Evolutionary conservation across 2,113 vertebrate genomes (phyloP).

Genomic region (Campylorhamphus procurvoides): DNA sequence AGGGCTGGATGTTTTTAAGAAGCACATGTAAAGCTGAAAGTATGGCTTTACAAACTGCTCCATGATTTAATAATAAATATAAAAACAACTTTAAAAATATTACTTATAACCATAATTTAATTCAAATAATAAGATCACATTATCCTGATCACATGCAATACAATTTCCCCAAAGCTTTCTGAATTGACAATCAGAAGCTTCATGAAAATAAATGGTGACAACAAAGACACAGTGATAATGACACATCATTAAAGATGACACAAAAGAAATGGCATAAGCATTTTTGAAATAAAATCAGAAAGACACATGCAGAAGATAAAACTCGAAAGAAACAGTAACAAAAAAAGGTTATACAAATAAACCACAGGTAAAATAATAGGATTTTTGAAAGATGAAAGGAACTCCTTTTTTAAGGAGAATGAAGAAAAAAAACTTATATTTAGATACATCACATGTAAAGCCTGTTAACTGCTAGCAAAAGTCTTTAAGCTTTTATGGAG

Average conservation of each 20-base stretch:
- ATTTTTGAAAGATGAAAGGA: not conserved
- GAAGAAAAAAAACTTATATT: not conserved
- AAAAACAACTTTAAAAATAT: not conserved
- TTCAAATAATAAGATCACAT: fast-evolving
- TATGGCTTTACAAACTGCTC: not conserved
- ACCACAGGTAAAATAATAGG: not conserved
- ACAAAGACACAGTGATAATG: not conserved
- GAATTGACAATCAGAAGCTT: not conserved
- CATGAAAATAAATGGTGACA: not conserved
- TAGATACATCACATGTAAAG: not conserved
- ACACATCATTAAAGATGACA: not conserved
- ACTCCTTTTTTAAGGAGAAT: not conserved
- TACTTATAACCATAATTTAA: not conserved
- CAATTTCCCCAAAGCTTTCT: not conserved
- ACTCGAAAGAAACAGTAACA: not conserved
- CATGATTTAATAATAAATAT: not conserved
- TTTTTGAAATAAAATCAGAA: not conserved
- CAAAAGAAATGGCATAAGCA: not conserved
- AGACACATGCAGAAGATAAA: not conserved
- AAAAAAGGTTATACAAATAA: not conserved
- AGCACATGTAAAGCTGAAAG: not conserved
- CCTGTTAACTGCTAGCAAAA: not conserved
- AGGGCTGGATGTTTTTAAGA: not conserved
- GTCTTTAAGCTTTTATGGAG: not conserved
- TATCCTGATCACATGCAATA: not conserved